A percentile compares a stretch with the other conserved stretches of the same genome.
phyloP scores from a whole-genome alignment of 1,140 invertebrate species.

The Drosophila mauritiana region DNA sequence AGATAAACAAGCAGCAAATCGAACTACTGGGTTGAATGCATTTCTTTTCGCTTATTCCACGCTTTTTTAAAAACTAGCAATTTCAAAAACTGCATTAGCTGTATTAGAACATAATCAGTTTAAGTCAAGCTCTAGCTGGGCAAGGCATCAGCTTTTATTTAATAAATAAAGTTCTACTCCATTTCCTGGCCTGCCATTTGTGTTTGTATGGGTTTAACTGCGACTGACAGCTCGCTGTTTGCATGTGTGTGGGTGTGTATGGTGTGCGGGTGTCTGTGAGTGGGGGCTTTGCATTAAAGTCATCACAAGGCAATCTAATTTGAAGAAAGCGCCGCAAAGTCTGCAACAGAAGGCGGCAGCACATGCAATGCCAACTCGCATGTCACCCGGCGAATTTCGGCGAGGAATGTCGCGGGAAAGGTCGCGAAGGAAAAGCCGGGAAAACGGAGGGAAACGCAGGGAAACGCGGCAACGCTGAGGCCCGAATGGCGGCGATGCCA shows the following conservation, averaged over 20 bases:
- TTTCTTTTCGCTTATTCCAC: too few relatives aligned
- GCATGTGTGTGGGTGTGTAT: not conserved
- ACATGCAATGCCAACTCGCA: conserved; percentile 48
- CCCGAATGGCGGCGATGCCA: conserved; percentile 57
- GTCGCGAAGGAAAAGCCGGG: not conserved
- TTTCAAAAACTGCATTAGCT: too few relatives aligned
- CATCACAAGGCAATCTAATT: conserved; percentile 58
- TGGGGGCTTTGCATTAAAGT: conserved; percentile 49
- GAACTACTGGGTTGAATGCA: too few relatives aligned
- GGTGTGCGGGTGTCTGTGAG: conserved; percentile 18
- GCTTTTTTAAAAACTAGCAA: too few relatives aligned
- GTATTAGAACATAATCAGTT: too few relatives aligned
- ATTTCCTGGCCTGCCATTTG: conserved; percentile 16
- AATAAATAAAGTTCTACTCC: conserved; percentile 15
- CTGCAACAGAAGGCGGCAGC: conserved; percentile 58
- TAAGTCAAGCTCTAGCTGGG: not conserved
- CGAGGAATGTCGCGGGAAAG: not conserved
- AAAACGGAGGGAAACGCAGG: conserved; percentile 8
- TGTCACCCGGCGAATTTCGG: conserved; percentile 32
- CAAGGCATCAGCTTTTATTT: not conserved
- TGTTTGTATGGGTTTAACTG: conserved; percentile 33
- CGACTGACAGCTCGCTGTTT: conserved; percentile 16
- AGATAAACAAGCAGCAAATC: too few relatives aligned
- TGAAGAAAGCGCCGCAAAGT: conserved; percentile 56
- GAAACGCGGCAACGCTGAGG: conserved; percentile 26